Evolutionary conservation across 2,888 invertebrate genomes (phyloP), one percentile per base, ranked within the genome.

Genomic region (Bhutanitis thaidina): DNA sequence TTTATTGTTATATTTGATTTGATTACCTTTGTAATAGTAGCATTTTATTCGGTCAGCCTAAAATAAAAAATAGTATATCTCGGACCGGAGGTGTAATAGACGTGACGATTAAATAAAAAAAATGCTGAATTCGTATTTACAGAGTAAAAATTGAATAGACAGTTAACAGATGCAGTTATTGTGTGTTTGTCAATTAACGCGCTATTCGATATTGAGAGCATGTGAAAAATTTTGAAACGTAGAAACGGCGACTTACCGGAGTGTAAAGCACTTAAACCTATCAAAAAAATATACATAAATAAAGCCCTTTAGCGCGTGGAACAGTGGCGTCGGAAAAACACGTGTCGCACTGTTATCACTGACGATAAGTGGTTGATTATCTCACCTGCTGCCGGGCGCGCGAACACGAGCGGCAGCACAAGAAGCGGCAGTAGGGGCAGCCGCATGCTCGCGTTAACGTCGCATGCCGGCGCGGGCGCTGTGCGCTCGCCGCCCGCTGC

Each of bases 381-480:
- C 37, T 85, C 65, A 88, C 88, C 88, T 82, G 84, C 80, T 72
- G 84, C 84, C 77, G 86, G 86, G 74, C 79, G 81, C 32, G 32
- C 32, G 65, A 87, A 83, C 76, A 85, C 75, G 77, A 89, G 83
- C 79, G 83, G 82, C 82, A 86, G 80, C 78, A 84, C 78, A 70
- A 86, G 78, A 72, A 87, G 80, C 80, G 86, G 85, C 83, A 86
- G 82, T 77, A 86, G 70, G 67, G 80, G 83, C 80, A 84, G 80
- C 81, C 84, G 88, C 88, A 88, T 87, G 83, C 83, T 81, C 79
- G 68, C 68, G 72, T 77, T 83, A 81, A 71, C 77, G 80, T 69
- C 69, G 80, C 87, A 86, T 86, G 78, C 70, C 79, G 81, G 82
- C 79, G 80, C 79, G 76, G 71, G 70, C 74, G 70, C 69, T 69